Conservation (phyloP, 2,888 invertebrate genomes). For the Brenthis ino region DNA sequence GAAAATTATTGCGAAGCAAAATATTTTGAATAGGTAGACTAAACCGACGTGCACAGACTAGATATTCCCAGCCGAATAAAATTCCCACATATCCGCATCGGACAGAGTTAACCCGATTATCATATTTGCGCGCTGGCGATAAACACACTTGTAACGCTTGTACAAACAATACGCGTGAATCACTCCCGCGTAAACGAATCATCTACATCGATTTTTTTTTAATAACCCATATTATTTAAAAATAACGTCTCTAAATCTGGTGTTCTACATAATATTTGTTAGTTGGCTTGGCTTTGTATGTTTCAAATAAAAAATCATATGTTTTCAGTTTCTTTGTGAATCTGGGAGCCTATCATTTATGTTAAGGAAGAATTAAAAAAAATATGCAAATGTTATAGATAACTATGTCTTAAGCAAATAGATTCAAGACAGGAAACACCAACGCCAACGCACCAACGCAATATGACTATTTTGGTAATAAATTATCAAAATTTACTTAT, state of each 20-base stretch:
- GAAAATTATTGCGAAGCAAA: not conserved
- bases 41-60: not conserved
- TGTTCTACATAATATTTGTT: not conserved
- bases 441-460: no score
- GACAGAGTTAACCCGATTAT: conserved; percentile 39
- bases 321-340: no score
- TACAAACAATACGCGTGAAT: conserved; percentile 38
- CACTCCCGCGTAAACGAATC: conserved; percentile 28
- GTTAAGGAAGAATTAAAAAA: no score
- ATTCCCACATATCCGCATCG: conserved; percentile 24
- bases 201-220: not conserved
- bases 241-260: not conserved
- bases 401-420: no score
- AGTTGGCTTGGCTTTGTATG: no score
- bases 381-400: no score
- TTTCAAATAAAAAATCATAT: no score
- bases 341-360: no score
- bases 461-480: no score
- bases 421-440: no score
- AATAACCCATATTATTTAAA: conserved; percentile 7
- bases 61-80: conserved; percentile 9
- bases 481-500: no score
- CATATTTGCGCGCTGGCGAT: conserved; percentile 38
- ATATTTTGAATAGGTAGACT: not conserved
- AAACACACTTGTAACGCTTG: conserved; percentile 35